Percentiles rank a stretch among this genome's conserved stretches.
Evolutionary conservation across 2,797 vertebrate genomes (phyloP).

Genomic region (Austrolebias charrua): DNA sequence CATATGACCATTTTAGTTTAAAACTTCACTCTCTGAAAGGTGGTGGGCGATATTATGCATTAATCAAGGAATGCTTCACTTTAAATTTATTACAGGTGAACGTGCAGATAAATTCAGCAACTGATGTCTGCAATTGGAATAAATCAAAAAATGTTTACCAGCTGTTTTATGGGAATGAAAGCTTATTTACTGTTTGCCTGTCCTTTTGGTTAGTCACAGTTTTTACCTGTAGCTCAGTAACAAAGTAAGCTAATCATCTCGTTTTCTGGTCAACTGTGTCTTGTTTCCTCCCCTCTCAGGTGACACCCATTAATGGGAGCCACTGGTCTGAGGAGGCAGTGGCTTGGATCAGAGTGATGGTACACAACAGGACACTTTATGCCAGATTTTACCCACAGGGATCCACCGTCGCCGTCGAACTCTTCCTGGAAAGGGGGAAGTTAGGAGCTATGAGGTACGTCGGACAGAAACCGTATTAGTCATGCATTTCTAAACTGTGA

Average conservation of each 20-base stretch:
- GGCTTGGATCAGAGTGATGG: slow-evolving; percentile 75
- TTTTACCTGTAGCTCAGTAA: slow-evolving; percentile 46
- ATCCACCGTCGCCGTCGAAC: slow-evolving; percentile 65
- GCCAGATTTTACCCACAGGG: slow-evolving; percentile 73
- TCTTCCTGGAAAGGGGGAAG: slow-evolving; percentile 81
- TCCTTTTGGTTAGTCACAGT: slow-evolving; percentile 55
- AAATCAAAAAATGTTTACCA: slow-evolving; percentile 39
- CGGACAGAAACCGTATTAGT: not conserved
- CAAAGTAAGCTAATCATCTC: slow-evolving; percentile 46
- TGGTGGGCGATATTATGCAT: too few relatives aligned
- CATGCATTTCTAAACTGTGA: not conserved
- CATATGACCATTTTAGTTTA: too few relatives aligned
- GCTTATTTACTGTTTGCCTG: slow-evolving; percentile 28
- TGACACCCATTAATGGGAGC: slow-evolving; percentile 68
- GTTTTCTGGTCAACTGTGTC: slow-evolving; percentile 25
- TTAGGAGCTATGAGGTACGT: slow-evolving; percentile 79
- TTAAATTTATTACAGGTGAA: too few relatives aligned
- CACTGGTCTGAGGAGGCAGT: slow-evolving; percentile 75
- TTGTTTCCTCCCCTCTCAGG: slow-evolving; percentile 61
- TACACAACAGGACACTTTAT: slow-evolving; percentile 72
- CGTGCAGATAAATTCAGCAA: not conserved
- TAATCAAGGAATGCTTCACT: too few relatives aligned
- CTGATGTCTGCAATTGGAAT: slow-evolving; percentile 20
- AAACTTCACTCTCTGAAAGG: too few relatives aligned
- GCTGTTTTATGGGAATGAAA: slow-evolving; percentile 9